Conservation (phyloP, 2,797 vertebrate species). For the Poecilia velifera region DNA sequence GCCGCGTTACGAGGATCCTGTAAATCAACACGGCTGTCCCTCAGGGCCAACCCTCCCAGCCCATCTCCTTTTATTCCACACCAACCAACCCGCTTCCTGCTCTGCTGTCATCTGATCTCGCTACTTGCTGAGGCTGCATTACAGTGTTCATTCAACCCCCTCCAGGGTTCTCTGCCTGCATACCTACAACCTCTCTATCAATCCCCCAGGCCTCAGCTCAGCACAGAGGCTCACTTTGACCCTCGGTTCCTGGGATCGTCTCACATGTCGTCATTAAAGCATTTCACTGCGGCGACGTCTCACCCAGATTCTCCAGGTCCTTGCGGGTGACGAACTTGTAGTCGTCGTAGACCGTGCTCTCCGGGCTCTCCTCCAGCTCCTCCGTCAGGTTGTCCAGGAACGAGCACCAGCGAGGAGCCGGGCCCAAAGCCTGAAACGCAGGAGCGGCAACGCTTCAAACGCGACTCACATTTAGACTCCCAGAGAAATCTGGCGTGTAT, state of each 20-base stretch:
- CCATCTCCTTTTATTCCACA: constrained; percentile 48
- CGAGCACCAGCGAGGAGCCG: constrained; percentile 96
- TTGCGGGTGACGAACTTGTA: constrained; percentile 97
- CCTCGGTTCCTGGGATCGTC: constrained; percentile 13
- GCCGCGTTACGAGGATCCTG: constrained; percentile 51
- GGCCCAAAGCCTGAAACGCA: constrained; percentile 89
- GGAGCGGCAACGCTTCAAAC: constrained; percentile 18
- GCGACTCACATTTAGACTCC: constrained; percentile 30
- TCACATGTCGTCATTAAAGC: background rate
- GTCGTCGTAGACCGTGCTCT: constrained; percentile 96
- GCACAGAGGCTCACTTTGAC: constrained; percentile 26
- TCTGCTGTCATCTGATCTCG: constrained; percentile 72
- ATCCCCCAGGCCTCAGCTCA: constrained; percentile 24
- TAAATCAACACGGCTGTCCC: constrained; percentile 57
- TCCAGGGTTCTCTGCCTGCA: constrained; percentile 34
- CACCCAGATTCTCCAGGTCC: constrained; percentile 96
- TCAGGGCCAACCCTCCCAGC: constrained; percentile 16
- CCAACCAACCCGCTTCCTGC: constrained; percentile 64
- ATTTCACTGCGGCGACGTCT: constrained; percentile 43
- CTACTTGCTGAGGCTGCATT: constrained; percentile 76
- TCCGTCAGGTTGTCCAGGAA: constrained; percentile 97
- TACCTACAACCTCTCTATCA: constrained; percentile 41
- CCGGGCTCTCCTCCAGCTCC: constrained; percentile 96
- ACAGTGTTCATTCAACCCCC: constrained; percentile 74
- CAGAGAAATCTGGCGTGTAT: constrained; percentile 17